phyloP scores from a whole-genome alignment of 2,113 vertebrate species.

The Raja brachyura region DNA sequence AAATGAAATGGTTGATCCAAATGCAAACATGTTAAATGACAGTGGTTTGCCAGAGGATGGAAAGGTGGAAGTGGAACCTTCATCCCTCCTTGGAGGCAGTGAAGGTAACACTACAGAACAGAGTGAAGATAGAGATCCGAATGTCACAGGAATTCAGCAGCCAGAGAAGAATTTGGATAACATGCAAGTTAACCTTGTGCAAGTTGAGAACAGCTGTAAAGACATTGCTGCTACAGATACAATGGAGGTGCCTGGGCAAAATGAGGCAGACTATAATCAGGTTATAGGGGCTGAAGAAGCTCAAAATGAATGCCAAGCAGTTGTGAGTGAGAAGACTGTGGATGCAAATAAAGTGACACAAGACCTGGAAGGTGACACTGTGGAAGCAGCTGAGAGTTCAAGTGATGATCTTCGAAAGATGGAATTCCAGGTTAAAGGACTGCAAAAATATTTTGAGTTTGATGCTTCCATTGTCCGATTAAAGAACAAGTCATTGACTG shows the following conservation, averaged over 20 bases:
- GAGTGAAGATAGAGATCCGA: background rate
- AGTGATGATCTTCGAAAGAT: conserved; percentile 45
- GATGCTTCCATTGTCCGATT: conserved; percentile 82
- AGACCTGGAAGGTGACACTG: conserved; percentile 52
- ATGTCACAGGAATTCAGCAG: background rate
- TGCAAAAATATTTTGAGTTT: conserved; percentile 56
- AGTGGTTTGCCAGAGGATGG: background rate
- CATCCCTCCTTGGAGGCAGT: background rate
- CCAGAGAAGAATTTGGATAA: background rate
- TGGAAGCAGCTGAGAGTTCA: conserved; percentile 49
- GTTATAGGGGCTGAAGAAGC: conserved; percentile 45
- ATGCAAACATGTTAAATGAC: background rate
- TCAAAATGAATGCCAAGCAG: conserved; percentile 51
- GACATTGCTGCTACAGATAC: conserved; percentile 16
- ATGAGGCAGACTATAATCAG: conserved; percentile 44
- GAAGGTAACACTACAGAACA: background rate
- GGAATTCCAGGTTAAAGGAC: conserved; percentile 47
- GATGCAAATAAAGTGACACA: conserved; percentile 51
- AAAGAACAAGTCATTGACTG: conserved; percentile 54
- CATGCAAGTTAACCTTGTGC: conserved; percentile 1
- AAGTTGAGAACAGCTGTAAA: background rate
- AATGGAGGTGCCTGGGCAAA: conserved; percentile 38
- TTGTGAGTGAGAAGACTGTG: conserved; percentile 52
- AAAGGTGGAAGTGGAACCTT: background rate
- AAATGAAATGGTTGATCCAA: background rate